Percentiles rank a stretch among this genome's conserved stretches.
Evolutionary conservation across 2,888 invertebrate genomes (phyloP).

Genomic region (Trichopoda pennipes): DNA sequence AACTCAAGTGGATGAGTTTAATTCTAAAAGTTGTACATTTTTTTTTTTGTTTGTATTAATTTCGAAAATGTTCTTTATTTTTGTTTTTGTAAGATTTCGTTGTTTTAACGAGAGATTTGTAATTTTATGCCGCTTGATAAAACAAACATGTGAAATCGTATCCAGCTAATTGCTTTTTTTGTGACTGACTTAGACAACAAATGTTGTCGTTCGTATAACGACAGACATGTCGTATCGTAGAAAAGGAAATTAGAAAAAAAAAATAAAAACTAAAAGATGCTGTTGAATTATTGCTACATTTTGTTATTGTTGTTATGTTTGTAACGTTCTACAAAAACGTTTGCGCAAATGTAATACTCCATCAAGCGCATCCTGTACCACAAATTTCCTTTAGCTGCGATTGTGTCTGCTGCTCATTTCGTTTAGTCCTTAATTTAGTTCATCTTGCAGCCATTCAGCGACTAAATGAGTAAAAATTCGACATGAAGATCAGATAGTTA

Average conservation of each 20-base stretch:
- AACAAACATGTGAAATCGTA: constrained; percentile 66
- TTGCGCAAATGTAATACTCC: constrained; percentile 63
- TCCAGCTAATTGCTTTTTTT: constrained; percentile 59
- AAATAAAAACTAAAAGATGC: constrained; percentile 9
- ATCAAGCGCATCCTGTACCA: constrained; percentile 62
- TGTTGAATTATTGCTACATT: constrained; percentile 60
- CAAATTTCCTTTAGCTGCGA: constrained; percentile 4
- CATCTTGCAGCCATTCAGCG: constrained; percentile 3
- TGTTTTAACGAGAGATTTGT: constrained; percentile 47
- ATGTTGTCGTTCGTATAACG: constrained; percentile 57
- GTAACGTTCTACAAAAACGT: background rate
- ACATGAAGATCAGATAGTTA: constrained; percentile 56
- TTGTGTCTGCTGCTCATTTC: background rate
- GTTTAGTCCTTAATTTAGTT: background rate
- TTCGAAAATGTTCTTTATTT: background rate
- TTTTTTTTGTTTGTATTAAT: background rate
- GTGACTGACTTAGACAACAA: constrained; percentile 57
- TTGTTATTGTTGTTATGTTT: constrained; percentile 8
- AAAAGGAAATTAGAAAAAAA: background rate
- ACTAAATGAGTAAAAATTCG: constrained; percentile 38
- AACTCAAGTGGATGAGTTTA: constrained; percentile 49
- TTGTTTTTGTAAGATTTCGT: constrained; percentile 1
- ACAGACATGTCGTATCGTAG: constrained; percentile 19
- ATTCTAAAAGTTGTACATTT: background rate
- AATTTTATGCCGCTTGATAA: constrained; percentile 68